Conservation (phyloP, 2,797 vertebrate species). For the Chromobotia macracanthus region DNA sequence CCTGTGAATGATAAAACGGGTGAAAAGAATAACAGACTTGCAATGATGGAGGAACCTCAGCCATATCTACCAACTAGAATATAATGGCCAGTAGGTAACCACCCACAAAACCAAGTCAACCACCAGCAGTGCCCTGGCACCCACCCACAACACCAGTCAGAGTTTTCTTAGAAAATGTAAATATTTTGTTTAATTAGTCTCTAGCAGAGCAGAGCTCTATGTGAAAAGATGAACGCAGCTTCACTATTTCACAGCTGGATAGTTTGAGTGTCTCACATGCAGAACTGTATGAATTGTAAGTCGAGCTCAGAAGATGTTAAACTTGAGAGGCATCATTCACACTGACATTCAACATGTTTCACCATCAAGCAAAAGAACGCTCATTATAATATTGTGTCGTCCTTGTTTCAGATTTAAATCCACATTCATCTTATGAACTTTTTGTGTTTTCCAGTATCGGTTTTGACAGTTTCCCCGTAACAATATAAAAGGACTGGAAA, state of each 20-base stretch:
- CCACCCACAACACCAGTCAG: too few relatives aligned
- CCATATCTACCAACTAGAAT: too few relatives aligned
- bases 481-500: constrained; percentile 35
- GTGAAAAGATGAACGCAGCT: neutral
- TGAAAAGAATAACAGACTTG: too few relatives aligned
- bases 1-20: too few relatives aligned
- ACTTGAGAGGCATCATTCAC: constrained; percentile 11
- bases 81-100: too few relatives aligned
- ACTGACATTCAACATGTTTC: neutral
- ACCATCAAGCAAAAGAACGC: constrained; percentile 11
- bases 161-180: neutral
- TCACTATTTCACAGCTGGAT: constrained; percentile 1
- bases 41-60: too few relatives aligned
- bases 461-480: constrained; percentile 44
- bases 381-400: constrained; percentile 12
- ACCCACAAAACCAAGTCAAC: too few relatives aligned
- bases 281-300: constrained; percentile 2
- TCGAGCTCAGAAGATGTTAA: neutral
- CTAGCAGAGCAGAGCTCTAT: constrained; percentile 13
- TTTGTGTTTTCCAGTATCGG: constrained; percentile 19
- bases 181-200: constrained; percentile 15
- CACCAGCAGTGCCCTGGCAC: neutral
- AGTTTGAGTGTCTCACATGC: neutral
- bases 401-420: constrained; percentile 22
- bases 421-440: constrained; percentile 21